A percentile compares a stretch with the other conserved stretches of the same genome.
phyloP scores from a whole-genome alignment of 2,797 vertebrate genomes.

The Spinibarbus caldwelli region DNA sequence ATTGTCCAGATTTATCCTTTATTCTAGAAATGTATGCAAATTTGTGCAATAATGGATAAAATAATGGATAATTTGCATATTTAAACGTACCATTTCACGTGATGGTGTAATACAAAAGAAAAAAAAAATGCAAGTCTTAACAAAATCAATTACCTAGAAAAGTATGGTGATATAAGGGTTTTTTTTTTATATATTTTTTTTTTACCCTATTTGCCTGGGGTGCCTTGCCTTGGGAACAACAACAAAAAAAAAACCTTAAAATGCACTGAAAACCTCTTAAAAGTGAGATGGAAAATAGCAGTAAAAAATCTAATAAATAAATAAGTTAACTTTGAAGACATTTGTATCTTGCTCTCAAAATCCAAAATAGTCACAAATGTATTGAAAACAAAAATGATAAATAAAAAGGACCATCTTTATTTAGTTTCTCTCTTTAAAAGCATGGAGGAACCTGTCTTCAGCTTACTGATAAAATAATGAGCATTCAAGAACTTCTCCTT shows the following conservation, averaged over 20 bases:
- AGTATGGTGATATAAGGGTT: not conserved
- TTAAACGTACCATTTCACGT: not conserved
- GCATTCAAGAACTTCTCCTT: no score
- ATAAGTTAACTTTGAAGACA: not conserved
- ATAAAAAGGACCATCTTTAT: not conserved
- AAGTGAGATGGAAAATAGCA: not conserved
- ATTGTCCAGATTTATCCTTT: no score
- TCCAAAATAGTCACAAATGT: not conserved
- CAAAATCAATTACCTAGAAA: not conserved
- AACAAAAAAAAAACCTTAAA: not conserved
- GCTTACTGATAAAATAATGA: not conserved
- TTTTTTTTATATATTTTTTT: no score
- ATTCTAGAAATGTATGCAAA: not conserved
- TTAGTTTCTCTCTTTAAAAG: not conserved
- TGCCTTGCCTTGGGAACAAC: not conserved
- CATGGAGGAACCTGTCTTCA: not conserved
- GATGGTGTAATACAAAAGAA: no score
- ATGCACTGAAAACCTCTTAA: not conserved
- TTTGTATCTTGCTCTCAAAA: not conserved
- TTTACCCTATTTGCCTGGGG: not conserved
- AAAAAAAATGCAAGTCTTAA: not conserved
- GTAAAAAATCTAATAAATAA: conserved; percentile 4
- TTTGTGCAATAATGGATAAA: not conserved
- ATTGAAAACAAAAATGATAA: not conserved
- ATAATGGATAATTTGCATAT: not conserved